Evolutionary conservation across 2,888 invertebrate species (phyloP), one percentile per base, ranked within the genome.

Genomic region (Aricia artaxerxes): DNA sequence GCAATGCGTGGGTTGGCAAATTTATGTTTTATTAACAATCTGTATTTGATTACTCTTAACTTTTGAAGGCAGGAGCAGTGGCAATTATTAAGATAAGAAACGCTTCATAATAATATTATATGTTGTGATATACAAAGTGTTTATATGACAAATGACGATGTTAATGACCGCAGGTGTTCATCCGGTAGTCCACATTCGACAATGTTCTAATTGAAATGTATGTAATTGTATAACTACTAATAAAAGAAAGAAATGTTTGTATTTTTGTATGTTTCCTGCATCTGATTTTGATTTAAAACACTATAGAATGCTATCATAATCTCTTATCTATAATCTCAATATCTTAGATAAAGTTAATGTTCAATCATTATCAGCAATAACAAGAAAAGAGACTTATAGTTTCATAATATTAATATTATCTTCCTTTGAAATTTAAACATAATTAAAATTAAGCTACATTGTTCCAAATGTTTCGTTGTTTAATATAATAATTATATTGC

Each of bases 141-240:
- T 85, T 73, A 72, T 79, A 77, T 77, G 77, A 78, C 78, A 77
- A n/a, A 24, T 61, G 76, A 49, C 49, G 79, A 82, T 78, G 78
- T 81, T 80, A 82, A 80, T 53, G 31, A 83, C 81, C 90, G 90
- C 93, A 94, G 93, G 94, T 94, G 94, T 87, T 89, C 94, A 92
- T 93, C 94, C 93, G 93, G 92, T 88, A 86, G 11, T 0, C 84
- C 85, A 73, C 60, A 78, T 73, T 73, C 87, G 89, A 86, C 83
- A 85, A 88, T 57, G 57, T 57, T 57, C 13, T 49, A 49, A 49
- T 49, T 49, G 9, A 49, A 49, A 49, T 49, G 44, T 49, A 49
- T 49, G 2, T 49, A 9, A 9, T 49, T 49, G 49, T 49, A 44
- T 40, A 44, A 44, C 44, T 44, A 44, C 11, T 49, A 0, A 49